These are phyloP conservation scores for Nebria salina DNA, from an alignment of 2,888 invertebrate genomes.

Conservation along the genomic window DNA sequence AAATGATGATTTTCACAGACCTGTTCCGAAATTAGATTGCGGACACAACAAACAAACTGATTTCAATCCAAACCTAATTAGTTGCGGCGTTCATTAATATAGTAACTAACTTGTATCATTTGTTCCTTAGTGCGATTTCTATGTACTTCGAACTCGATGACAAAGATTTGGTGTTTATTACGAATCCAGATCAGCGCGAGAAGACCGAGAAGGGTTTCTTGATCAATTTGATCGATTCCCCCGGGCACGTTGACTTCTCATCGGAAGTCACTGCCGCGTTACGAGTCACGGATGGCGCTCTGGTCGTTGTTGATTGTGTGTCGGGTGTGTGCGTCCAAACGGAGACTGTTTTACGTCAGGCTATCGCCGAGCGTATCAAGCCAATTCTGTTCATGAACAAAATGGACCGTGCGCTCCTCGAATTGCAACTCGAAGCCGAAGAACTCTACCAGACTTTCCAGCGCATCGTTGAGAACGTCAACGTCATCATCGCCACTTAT, in stretches of 20 bases:
- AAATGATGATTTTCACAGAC: constrained; percentile 65
- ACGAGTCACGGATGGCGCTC: constrained; percentile 99
- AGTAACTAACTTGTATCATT: constrained; percentile 10
- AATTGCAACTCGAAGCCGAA: constrained; percentile 95
- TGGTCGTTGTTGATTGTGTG: constrained; percentile 99
- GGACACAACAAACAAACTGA: constrained; percentile 70
- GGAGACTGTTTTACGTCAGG: constrained; percentile 99
- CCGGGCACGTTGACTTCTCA: constrained; percentile 99
- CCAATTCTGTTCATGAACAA: constrained; percentile 99
- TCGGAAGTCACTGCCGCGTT: constrained; percentile 99
- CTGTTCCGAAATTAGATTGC: constrained; percentile 63
- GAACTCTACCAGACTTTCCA: constrained; percentile 99
- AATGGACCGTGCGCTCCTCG: constrained; percentile 99
- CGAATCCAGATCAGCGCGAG: constrained; percentile 88
- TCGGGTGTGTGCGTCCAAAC: constrained; percentile 99
- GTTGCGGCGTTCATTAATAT: not conserved
- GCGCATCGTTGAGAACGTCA: constrained; percentile 99
- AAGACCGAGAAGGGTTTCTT: constrained; percentile 95
- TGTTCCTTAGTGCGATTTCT: constrained; percentile 88
- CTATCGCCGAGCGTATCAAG: constrained; percentile 99
- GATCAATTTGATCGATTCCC: constrained; percentile 99
- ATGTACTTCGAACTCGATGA: constrained; percentile 98
- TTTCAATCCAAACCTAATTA: constrained; percentile 6
- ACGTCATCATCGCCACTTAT: constrained; percentile 99
- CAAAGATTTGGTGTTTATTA: constrained; percentile 95